phyloP scores from a whole-genome alignment of 2,797 vertebrate species.

The Alauda arvensis region DNA sequence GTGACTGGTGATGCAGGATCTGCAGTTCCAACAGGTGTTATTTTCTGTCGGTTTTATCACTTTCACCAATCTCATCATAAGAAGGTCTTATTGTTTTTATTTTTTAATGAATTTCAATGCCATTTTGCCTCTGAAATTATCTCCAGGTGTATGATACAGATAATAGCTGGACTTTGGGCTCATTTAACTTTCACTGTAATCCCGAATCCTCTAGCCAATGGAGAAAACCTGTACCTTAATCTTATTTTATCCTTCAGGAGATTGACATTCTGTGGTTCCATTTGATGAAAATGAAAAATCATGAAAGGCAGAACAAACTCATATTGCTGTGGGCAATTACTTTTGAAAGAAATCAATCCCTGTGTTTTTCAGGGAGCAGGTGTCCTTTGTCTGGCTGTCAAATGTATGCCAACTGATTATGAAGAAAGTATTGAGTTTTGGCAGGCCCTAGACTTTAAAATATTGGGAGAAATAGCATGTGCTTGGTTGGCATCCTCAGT shows the following conservation, averaged over 20 bases:
- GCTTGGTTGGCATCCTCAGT: background rate
- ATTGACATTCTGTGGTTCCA: background rate
- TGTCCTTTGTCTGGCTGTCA: background rate
- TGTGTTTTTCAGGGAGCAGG: background rate
- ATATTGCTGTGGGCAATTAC: background rate
- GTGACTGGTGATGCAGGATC: background rate
- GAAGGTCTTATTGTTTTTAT: background rate
- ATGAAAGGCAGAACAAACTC: background rate
- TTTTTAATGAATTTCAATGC: background rate
- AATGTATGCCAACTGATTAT: background rate
- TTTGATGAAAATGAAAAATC: background rate
- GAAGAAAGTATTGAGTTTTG: background rate
- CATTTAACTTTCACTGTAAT: background rate
- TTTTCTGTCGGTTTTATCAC: background rate
- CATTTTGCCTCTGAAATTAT: background rate
- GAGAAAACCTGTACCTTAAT: background rate
- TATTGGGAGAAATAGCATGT: rapidly evolving
- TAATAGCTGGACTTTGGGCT: background rate
- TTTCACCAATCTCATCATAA: background rate
- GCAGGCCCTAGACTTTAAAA: background rate
- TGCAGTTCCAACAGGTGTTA: background rate
- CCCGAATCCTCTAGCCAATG: background rate
- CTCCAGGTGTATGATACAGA: background rate
- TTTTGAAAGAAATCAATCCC: background rate
- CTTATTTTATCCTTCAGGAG: background rate